Base-by-base conservation (phyloP, 37 sponge, comb jelly and placozoan species). In the Tethya wilhelma region DNA sequence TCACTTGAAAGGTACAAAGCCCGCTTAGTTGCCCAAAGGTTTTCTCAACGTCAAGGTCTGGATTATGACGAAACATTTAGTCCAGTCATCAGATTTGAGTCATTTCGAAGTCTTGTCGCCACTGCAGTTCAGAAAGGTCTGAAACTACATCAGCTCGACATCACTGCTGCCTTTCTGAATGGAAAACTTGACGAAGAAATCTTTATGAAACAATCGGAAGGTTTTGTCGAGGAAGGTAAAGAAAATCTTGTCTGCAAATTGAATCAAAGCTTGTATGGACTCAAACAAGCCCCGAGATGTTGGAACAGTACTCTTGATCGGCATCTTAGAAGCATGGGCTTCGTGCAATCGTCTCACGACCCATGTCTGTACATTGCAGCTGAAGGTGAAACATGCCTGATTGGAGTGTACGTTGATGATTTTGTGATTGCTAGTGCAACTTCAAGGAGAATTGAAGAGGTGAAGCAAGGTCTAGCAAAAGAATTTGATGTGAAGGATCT, bases 121-220 rank as follows among this genome's bases (percentile, higher is more conserved):
- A 19, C 85, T 42, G 59, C 91, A 25, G 86, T 75, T n/a, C 77
- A 85, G 49, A 56, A 90, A 38, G 75, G 71, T 58, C 72, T 90
- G 42, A 55, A 81, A 23, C 73, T 90, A 31, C 91, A 90, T 85
- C 91, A 90, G 58, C 28, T 90, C 39, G 82, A 90, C 60, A 56
- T 73, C n/a, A 74, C 75, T 34, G 65, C 84, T 41, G 90, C 90
- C 7, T 89, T 84, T 57, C 69, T 83, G 6, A 83, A 89, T 77
- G 80, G 84, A 22, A 31, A 79, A n/a, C n/a, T n/a, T n/a, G n/a
- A n/a, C n/a, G n/a, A n/a, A n/a, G n/a, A n/a, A n/a, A n/a, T n/a
- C n/a, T 89, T 64, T 69, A 89, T 83, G 90, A 79, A 66, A 37
- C 84, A 89, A 57, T 84, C 84, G 17, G 84, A 90, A 84, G 79